phyloP scores from a whole-genome alignment of 92 coral and sea anemone species.

The Epizoanthus rinbou region DNA sequence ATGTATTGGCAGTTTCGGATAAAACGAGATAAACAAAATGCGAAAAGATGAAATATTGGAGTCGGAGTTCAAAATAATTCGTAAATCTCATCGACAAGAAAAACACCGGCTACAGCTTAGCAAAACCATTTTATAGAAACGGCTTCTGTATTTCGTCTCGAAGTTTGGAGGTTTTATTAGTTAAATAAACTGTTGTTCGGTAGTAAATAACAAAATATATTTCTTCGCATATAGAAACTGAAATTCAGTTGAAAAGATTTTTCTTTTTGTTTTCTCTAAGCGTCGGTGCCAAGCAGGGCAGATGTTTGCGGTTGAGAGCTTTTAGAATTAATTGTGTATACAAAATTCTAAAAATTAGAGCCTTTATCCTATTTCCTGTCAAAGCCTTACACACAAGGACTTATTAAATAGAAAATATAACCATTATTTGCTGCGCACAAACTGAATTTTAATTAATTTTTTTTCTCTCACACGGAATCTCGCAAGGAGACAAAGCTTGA shows the following conservation, averaged over 20 bases:
- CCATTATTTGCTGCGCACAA: background rate
- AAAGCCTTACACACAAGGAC: background rate
- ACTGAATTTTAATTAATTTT: background rate
- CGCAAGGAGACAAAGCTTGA: too few relatives aligned
- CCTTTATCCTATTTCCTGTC: background rate
- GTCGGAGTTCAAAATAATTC: too few relatives aligned
- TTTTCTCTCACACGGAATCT: background rate
- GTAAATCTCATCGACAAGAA: too few relatives aligned
- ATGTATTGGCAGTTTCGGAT: background rate
- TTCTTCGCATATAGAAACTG: background rate
- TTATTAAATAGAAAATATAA: background rate
- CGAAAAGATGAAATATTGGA: too few relatives aligned
- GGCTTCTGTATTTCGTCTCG: too few relatives aligned
- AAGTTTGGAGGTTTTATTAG: too few relatives aligned
- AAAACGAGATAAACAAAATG: too few relatives aligned
- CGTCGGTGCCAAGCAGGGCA: constrained; percentile 6
- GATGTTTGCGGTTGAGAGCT: constrained; percentile 15
- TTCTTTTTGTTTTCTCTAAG: background rate
- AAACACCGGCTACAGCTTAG: too few relatives aligned
- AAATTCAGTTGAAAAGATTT: too few relatives aligned
- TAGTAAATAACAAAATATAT: background rate
- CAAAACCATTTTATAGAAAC: too few relatives aligned
- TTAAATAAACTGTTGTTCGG: too few relatives aligned
- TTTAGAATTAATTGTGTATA: background rate
- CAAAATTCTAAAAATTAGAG: background rate